Conservation (phyloP, 2,797 vertebrate genomes). For the Salmo trutta region DNA sequence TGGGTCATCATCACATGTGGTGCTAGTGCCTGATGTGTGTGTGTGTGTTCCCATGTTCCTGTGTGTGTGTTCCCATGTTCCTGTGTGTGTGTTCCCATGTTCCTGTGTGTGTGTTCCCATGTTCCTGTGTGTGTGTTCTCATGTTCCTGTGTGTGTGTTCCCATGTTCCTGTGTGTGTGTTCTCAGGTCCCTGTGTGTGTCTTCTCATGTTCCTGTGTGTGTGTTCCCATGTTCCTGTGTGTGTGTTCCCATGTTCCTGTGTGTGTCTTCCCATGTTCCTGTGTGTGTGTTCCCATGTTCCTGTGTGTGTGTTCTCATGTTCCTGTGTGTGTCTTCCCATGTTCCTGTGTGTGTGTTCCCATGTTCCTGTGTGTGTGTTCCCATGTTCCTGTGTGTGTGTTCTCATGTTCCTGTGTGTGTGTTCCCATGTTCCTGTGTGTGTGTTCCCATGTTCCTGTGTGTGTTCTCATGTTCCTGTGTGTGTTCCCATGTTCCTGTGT, state of each 20-base stretch:
- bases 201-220: background rate
- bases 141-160: background rate
- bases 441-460: too few relatives aligned
- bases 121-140: conserved; percentile 24
- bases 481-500: too few relatives aligned
- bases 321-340: background rate
- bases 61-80: conserved; percentile 11
- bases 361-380: too few relatives aligned
- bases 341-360: conserved; percentile 7
- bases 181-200: background rate
- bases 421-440: too few relatives aligned
- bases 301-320: conserved; percentile 13
- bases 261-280: background rate
- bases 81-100: conserved; percentile 1
- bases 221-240: conserved; percentile 10
- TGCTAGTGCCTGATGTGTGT: conserved; percentile 9
- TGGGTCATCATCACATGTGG: conserved; percentile 78
- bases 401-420: too few relatives aligned
- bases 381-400: too few relatives aligned
- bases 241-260: conserved; percentile 5
- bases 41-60: conserved; percentile 12
- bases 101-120: conserved; percentile 19
- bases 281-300: conserved; percentile 21
- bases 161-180: background rate
- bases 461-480: too few relatives aligned